These are phyloP conservation scores for Venustaconcha ellipsiformis DNA, from an alignment of 1,140 invertebrate species.

Conservation along the genomic window DNA sequence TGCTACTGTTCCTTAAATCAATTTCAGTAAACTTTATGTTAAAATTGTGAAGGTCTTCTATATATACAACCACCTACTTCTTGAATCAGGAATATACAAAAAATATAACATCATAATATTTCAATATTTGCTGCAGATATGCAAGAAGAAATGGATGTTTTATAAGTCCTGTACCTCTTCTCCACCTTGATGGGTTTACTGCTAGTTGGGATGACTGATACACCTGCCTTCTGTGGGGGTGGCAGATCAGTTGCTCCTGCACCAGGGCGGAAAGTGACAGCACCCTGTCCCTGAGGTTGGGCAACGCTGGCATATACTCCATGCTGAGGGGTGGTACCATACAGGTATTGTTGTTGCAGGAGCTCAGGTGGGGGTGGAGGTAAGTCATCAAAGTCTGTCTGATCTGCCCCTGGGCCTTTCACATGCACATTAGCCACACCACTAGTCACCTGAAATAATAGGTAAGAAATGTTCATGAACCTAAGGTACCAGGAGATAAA, in stretches of 20 bases:
- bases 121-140: too few relatives aligned
- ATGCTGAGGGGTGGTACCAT: slow-evolving; percentile 59
- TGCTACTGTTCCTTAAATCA: too few relatives aligned
- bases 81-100: too few relatives aligned
- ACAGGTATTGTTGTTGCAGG: slow-evolving; percentile 61
- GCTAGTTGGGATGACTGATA: slow-evolving; percentile 45
- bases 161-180: slow-evolving; percentile 9
- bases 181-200: slow-evolving; percentile 49
- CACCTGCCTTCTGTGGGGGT: slow-evolving; percentile 45
- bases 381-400: slow-evolving; percentile 40
- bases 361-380: slow-evolving; percentile 60
- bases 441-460: slow-evolving; percentile 47
- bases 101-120: too few relatives aligned
- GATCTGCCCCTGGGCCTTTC: slow-evolving; percentile 33
- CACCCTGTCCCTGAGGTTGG: slow-evolving; percentile 34
- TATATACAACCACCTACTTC: too few relatives aligned
- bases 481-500: too few relatives aligned
- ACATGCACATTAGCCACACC: slow-evolving; percentile 46
- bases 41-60: too few relatives aligned
- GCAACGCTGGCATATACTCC: slow-evolving; percentile 44
- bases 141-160: too few relatives aligned
- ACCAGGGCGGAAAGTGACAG: slow-evolving; percentile 47
- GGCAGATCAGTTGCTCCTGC: slow-evolving; percentile 43
- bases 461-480: neutral
- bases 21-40: too few relatives aligned